Evolutionary conservation across 2,113 vertebrate species (phyloP).

Genomic region (Camelus bactrianus): DNA sequence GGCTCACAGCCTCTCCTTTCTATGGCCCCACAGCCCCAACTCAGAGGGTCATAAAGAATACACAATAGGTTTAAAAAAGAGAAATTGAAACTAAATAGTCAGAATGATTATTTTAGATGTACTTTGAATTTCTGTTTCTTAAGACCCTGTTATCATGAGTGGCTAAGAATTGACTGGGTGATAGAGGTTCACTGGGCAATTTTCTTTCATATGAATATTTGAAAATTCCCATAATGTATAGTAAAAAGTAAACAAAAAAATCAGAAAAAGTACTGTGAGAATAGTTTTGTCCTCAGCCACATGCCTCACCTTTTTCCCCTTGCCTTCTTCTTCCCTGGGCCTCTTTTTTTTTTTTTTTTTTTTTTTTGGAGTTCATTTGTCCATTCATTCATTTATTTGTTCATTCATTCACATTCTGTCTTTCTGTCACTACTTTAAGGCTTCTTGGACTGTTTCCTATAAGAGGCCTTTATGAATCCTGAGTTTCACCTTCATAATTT

Average conservation of each 20-base stretch:
- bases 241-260: not conserved
- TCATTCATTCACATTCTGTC: not conserved
- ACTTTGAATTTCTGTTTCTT: slow-evolving; percentile 1
- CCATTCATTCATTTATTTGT: not conserved
- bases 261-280: not conserved
- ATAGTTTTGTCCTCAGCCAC: not conserved
- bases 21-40: not conserved
- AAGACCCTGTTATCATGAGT: not conserved
- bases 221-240: slow-evolving; percentile 5
- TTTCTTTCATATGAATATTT: not conserved
- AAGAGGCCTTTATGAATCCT: not conserved
- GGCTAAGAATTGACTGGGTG: not conserved
- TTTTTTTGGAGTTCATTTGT: not conserved
- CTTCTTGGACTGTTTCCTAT: not conserved
- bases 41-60: not conserved
- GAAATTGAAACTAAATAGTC: not conserved
- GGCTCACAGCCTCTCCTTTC: not conserved
- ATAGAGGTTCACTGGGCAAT: not conserved
- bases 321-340: not conserved
- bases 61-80: not conserved
- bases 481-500: not conserved
- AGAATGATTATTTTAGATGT: not conserved
- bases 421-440: not conserved
- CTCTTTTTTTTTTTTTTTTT: not conserved
- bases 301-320: not conserved